Percentiles rank a stretch among this genome's conserved stretches.
Evolutionary conservation across 1,140 invertebrate genomes (phyloP).

Genomic region (Sogatella furcifera): DNA sequence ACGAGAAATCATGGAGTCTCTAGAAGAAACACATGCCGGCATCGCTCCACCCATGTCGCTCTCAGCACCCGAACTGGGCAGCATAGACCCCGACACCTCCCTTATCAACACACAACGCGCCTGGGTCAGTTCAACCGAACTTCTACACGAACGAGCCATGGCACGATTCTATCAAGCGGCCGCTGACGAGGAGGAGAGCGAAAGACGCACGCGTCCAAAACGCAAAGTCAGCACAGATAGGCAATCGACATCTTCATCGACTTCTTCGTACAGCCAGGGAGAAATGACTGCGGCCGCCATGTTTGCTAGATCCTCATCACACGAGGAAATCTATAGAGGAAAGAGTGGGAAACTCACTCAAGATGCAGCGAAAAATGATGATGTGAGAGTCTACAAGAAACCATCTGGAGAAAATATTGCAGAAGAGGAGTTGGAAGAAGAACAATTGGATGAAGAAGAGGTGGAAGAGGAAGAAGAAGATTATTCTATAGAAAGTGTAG

Average conservation of each 20-base stretch:
- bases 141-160: slow-evolving; percentile 68
- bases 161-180: slow-evolving; percentile 63
- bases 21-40: slow-evolving; percentile 32
- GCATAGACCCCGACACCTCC: slow-evolving; percentile 35
- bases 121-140: slow-evolving; percentile 68
- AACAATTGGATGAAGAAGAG: slow-evolving; percentile 14
- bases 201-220: slow-evolving; percentile 32
- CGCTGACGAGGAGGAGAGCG: slow-evolving; percentile 57
- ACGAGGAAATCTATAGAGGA: not conserved
- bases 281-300: too few species aligned
- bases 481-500: slow-evolving; percentile 33
- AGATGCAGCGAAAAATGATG: too few species aligned
- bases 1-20: not conserved
- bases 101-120: slow-evolving; percentile 48
- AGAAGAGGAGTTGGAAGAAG: slow-evolving; percentile 8
- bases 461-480: slow-evolving; percentile 23
- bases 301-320: too few species aligned
- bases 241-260: not conserved
- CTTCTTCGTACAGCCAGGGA: too few species aligned
- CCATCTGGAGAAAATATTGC: not conserved
- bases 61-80: slow-evolving; percentile 59
- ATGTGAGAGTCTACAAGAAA: too few species aligned
- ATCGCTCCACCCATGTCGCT: slow-evolving; percentile 64
- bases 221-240: slow-evolving; percentile 19
- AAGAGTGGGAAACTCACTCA: too few species aligned